Percentiles rank a stretch among this genome's conserved stretches.
Conservation (phyloP, 2,797 vertebrate species). For the Onychomys leucogaster region DNA sequence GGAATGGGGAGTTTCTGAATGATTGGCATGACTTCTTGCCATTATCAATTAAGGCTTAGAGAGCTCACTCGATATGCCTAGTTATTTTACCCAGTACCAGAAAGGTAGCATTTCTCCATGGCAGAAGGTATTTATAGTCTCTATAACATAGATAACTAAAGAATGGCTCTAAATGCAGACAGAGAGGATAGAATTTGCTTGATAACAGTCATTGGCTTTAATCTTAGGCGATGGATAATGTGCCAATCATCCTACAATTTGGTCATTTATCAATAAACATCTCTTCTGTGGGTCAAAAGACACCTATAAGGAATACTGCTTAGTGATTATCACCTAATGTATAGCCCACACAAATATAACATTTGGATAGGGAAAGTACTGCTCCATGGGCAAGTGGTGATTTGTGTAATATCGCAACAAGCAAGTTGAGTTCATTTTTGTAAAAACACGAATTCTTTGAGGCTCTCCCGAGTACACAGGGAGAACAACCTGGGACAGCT, state of each 20-base stretch:
- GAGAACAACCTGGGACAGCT: no score
- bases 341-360: background rate
- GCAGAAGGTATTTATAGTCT: constrained; percentile 64
- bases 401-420: background rate
- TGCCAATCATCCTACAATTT: background rate
- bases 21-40: constrained; percentile 87
- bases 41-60: constrained; percentile 86
- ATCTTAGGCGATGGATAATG: constrained; percentile 60
- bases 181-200: constrained; percentile 61
- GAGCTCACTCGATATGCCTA: constrained; percentile 74
- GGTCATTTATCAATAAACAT: constrained; percentile 63
- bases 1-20: constrained; percentile 81
- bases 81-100: constrained; percentile 79
- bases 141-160: constrained; percentile 54
- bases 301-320: background rate
- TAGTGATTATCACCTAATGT: background rate
- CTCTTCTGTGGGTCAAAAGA: background rate
- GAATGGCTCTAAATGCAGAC: background rate
- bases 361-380: background rate
- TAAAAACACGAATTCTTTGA: background rate
- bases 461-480: background rate
- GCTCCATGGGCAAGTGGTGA: background rate
- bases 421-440: background rate
- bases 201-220: constrained; percentile 63
- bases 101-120: constrained; percentile 77